These are phyloP conservation scores for Remorina albescens DNA, from an alignment of 2,797 vertebrate species.

Conservation along the genomic window DNA sequence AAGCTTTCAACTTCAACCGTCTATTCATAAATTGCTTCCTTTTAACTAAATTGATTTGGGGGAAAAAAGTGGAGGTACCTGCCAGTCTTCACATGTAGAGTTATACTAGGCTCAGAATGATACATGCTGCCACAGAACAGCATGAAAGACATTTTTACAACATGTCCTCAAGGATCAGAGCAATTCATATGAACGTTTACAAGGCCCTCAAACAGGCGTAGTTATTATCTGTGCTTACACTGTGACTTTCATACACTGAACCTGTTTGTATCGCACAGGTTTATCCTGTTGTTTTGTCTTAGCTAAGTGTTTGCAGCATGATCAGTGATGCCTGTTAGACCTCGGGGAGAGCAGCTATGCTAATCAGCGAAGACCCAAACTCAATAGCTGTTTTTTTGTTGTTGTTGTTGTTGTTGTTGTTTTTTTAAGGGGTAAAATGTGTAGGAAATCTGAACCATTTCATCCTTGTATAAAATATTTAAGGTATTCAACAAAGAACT, in stretches of 20 bases:
- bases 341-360: conserved; percentile 16
- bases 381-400: conserved; percentile 30
- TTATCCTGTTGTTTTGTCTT: conserved; percentile 48
- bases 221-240: conserved; percentile 24
- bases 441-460: not conserved
- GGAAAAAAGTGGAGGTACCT: conserved; percentile 8
- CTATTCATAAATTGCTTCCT: conserved; percentile 55
- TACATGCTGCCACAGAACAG: conserved; percentile 3
- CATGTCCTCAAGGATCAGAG: conserved; percentile 51
- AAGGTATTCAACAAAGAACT: not conserved
- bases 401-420: no score
- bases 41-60: conserved; percentile 35
- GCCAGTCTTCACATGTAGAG: conserved; percentile 14
- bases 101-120: conserved; percentile 10
- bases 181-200: conserved; percentile 39
- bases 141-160: conserved; percentile 48
- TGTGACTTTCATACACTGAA: conserved; percentile 21
- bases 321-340: conserved; percentile 57
- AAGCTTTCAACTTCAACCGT: conserved; percentile 41
- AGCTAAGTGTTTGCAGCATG: conserved; percentile 37
- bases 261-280: conserved; percentile 32
- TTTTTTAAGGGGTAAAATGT: not conserved
- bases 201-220: conserved; percentile 27
- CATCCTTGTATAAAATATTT: conserved; percentile 3
- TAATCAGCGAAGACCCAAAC: conserved; percentile 48